phyloP scores from a whole-genome alignment of 2,888 invertebrate genomes.

The Chymomyza fuscimana region DNA sequence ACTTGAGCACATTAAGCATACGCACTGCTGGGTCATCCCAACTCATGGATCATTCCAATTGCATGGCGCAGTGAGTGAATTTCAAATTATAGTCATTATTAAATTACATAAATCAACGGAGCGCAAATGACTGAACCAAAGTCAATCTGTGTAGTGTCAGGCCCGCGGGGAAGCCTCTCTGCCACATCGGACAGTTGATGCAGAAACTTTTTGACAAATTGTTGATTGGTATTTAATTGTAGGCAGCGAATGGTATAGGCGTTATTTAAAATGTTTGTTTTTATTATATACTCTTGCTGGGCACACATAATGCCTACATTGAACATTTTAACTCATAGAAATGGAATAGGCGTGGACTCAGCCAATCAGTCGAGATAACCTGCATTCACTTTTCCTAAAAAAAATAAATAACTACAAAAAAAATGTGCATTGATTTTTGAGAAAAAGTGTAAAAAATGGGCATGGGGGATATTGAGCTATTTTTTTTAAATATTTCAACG shows the following conservation, averaged over 20 bases:
- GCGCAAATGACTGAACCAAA: background rate
- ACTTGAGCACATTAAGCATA: too few relatives aligned
- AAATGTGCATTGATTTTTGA: too few relatives aligned
- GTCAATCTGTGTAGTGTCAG: background rate
- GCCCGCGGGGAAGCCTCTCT: background rate
- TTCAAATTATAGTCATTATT: conserved; percentile 34
- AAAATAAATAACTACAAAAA: too few relatives aligned
- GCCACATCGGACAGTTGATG: conserved; percentile 28
- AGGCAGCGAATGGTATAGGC: background rate
- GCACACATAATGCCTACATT: background rate
- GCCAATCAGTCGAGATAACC: too few relatives aligned
- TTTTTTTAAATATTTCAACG: too few relatives aligned
- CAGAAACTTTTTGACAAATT: conserved; percentile 22
- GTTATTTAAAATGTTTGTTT: background rate
- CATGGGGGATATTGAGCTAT: too few relatives aligned
- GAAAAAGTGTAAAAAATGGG: too few relatives aligned
- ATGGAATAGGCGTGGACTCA: too few relatives aligned
- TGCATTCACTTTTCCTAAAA: too few relatives aligned
- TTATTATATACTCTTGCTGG: background rate
- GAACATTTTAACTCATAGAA: background rate
- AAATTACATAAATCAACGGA: conserved; percentile 36
- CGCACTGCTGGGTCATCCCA: conserved; percentile 9
- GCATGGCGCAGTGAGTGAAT: background rate
- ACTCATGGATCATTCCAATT: background rate
- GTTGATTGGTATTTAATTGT: conserved; percentile 49